Conservation (phyloP, 2,113 vertebrate species). For the Coracopsis vasa region DNA sequence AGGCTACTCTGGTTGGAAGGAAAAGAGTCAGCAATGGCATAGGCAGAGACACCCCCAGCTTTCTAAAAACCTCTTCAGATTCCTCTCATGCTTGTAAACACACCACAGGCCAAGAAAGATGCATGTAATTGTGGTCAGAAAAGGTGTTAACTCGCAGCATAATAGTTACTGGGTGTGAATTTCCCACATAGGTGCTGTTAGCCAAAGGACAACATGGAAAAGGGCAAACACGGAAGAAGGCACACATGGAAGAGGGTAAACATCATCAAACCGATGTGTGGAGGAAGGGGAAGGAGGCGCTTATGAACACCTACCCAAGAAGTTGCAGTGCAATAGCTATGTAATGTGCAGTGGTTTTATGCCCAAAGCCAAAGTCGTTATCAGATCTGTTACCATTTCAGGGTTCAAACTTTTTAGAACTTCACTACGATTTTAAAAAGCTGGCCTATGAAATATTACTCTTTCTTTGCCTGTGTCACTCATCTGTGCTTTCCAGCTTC, state of each 20-base stretch:
- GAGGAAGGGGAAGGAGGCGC: neutral
- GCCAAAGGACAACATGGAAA: neutral
- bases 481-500: neutral
- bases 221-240: neutral
- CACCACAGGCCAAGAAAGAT: neutral
- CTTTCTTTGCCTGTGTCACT: neutral
- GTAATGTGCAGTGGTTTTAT: neutral
- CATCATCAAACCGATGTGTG: rapidly evolving
- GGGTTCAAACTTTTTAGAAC: neutral
- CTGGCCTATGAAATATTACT: slow-evolving; percentile 1
- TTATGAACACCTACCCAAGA: neutral
- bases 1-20: rapidly evolving
- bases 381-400: neutral
- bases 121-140: rapidly evolving
- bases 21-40: neutral
- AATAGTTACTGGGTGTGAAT: neutral
- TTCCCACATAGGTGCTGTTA: neutral
- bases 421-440: neutral
- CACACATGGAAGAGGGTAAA: neutral
- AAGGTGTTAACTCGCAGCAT: neutral
- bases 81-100: neutral
- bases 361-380: neutral
- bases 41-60: neutral
- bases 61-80: neutral
- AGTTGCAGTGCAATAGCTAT: neutral